phyloP scores from a whole-genome alignment of 2,113 vertebrate species.

The Heterotilapia buettikoferi region DNA sequence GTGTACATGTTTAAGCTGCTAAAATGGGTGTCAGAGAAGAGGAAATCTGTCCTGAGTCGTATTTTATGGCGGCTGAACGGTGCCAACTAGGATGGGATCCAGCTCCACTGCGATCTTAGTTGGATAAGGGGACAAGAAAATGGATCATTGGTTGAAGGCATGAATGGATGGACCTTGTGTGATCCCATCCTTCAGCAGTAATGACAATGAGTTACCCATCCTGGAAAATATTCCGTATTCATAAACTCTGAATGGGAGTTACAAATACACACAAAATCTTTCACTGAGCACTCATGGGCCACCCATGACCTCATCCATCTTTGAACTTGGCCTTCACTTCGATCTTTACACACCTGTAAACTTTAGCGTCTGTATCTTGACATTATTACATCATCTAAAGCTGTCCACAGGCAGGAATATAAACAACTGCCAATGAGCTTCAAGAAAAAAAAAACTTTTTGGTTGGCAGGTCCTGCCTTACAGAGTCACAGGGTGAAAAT shows the following conservation, averaged over 20 bases:
- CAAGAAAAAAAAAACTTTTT: not conserved
- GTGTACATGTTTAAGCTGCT: not conserved
- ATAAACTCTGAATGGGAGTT: not conserved
- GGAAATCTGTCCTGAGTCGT: not conserved
- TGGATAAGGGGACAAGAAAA: not conserved
- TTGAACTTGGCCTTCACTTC: not conserved
- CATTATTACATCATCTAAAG: not conserved
- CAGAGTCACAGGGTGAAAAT: not conserved
- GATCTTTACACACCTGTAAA: not conserved
- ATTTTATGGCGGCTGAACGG: not conserved
- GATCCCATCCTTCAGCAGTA: not conserved
- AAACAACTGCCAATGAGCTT: not conserved
- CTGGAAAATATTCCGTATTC: not conserved
- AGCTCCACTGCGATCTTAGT: not conserved
- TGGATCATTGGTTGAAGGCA: not conserved
- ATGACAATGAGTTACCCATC: not conserved
- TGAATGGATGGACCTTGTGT: not conserved
- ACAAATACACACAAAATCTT: not conserved
- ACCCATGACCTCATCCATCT: not conserved
- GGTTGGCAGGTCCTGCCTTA: not conserved
- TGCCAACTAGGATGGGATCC: not conserved
- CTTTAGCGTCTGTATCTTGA: not conserved
- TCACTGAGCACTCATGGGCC: not conserved
- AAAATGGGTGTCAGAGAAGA: not conserved
- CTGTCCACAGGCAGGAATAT: not conserved